Percentiles rank a stretch among this genome's conserved stretches.
phyloP scores from a whole-genome alignment of 2,113 vertebrate genomes.

The Halcyon senegalensis region DNA sequence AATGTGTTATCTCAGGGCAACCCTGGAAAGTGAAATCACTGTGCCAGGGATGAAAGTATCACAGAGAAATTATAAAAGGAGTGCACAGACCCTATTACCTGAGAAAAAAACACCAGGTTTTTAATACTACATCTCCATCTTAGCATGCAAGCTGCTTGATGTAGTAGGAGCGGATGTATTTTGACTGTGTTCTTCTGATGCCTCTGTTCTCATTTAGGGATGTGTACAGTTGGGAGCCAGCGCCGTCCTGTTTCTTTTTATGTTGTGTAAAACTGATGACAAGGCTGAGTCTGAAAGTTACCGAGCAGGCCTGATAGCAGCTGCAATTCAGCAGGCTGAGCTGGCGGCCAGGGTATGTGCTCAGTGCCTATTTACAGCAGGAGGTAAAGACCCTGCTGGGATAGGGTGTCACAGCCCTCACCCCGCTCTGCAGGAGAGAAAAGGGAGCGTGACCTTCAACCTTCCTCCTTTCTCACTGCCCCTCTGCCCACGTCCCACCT shows the following conservation, averaged over 20 bases:
- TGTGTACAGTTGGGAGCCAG: not conserved
- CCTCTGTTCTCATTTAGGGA: not conserved
- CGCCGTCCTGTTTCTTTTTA: slow-evolving; percentile 20
- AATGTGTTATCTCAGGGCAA: not conserved
- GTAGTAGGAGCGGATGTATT: not conserved
- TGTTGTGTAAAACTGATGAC: slow-evolving; percentile 50
- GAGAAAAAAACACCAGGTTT: not conserved
- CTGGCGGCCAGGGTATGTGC: not conserved
- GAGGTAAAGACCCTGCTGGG: slow-evolving; percentile 37
- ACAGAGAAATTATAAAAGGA: not conserved
- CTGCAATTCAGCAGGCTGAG: slow-evolving; percentile 37
- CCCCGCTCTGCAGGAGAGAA: not conserved
- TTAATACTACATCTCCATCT: not conserved
- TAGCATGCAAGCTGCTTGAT: not conserved
- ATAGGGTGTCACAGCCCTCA: slow-evolving; percentile 38
- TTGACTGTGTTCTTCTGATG: not conserved
- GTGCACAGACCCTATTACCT: not conserved
- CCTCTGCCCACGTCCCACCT: not conserved
- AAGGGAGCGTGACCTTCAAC: slow-evolving; percentile 44
- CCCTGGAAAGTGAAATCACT: slow-evolving; percentile 15
- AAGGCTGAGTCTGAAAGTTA: slow-evolving; percentile 41
- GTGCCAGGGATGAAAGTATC: slow-evolving; percentile 5
- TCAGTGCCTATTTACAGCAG: slow-evolving; percentile 58
- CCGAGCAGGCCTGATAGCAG: slow-evolving; percentile 27
- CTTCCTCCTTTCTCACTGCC: slow-evolving; percentile 1